Evolutionary conservation across 92 coral and sea anemone species (phyloP), one percentile per base, ranked within the genome.

Genomic region (Palythoa heliodiscus): DNA sequence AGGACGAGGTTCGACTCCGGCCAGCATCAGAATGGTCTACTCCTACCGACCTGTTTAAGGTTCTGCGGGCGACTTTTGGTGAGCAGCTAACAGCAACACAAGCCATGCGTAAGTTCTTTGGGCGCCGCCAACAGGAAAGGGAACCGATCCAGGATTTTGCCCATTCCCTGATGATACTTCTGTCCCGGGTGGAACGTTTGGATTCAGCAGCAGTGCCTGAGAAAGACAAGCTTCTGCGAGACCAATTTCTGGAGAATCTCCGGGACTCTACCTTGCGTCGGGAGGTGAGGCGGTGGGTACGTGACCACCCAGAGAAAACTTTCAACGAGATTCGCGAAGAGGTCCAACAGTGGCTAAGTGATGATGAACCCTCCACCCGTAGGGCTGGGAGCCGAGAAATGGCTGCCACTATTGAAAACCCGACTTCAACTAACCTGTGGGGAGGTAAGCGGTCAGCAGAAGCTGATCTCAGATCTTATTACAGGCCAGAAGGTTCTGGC

Each of bases 21-120:
- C 94, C 89, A 25, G 52, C 89, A 5, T 8, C 63, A 12, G 70
- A 91, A 52, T 91, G 91, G 85, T 63, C 84, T 20, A 64, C 77
- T 20, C 93, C 91, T 8, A 35, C 77, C 4, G 77, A 84, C 10
- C 70, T 91, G 57, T 91, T 88, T 82, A 53, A 35, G 83, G 77
- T 88, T 76, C 55, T 87, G 70, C 76, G 91, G 71, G 86, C 86
- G 19, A 75, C 22, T 67, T 90, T 90, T 77, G 70, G 93, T 20
- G 90, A 87, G 63, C 88, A 90, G 88, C 89, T 91, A n/a, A 87
- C 91, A 3, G 77, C 57, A 52, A 91, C 93, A 52, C 93, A 87
- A 66, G 93, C 93, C 39, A 50, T 82, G 23, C 2, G 88, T 39
- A 88, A 84, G 85, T 88, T 88, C 84, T 83, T 88, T 57, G 90